Evolutionary conservation across 92 coral and sea anemone genomes (phyloP), one percentile per base, ranked within the genome.

Genomic region (Epizoanthus illoricatus): DNA sequence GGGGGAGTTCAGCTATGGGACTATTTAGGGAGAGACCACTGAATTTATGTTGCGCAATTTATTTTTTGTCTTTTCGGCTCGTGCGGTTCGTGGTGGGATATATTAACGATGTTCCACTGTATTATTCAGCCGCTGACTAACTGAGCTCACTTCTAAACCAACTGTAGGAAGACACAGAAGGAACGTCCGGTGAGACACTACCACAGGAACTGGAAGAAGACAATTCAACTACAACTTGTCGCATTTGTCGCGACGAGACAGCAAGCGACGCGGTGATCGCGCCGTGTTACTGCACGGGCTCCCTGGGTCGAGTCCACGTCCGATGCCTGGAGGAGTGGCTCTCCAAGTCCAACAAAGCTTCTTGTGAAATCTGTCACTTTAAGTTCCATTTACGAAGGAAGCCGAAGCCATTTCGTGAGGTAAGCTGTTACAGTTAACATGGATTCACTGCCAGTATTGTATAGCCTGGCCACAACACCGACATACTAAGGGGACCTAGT

Each of bases 311-410:
- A 61, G 93, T 91, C 23, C 99, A 96, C 80, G 90, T 87, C 5
- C 89, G 64, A 5, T 96, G 99, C 65, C 62, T 96, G 75, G 99
- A 96, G 74, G 91, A 91, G 72, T 96, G 99, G 99, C 90, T 96
- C 1, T 93, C 98, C 0, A 87, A 68, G 3, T 87, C 99, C 5
- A 91, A 93, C 49, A 91, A 89, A 39, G 87, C 75, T 56, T 78
- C 92, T 36, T 96, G 99, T 75, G 99, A 96, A 75, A 90, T 96
- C 33, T 96, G 99, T 79, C 94, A 88, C 21, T 87, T 84, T 20
- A 83, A 62, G 41, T 96, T 89, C 80, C 91, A 84, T 20, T 83
- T 92, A 59, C 83, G 79, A 54, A 90, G 94, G 63, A 89, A 85
- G 15, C 91, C 96, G 8, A 90, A 85, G 64, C 84, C 92, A 4